These are phyloP conservation scores for Pachyramphus minor DNA, from an alignment of 2,113 vertebrate species.

Conservation along the genomic window DNA sequence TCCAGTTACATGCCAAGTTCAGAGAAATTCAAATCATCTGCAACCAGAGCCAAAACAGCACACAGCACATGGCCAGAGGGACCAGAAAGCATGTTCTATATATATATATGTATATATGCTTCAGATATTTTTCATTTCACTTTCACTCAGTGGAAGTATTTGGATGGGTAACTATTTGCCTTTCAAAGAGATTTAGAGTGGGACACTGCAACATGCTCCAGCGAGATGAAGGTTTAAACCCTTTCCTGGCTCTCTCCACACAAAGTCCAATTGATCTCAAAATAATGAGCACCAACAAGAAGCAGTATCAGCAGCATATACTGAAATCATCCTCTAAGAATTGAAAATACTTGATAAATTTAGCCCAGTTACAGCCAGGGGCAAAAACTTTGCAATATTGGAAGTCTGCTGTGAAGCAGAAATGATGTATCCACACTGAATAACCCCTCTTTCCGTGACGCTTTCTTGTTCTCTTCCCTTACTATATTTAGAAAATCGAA, in stretches of 20 bases:
- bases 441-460: neutral
- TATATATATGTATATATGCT: fast-evolving
- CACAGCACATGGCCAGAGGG: neutral
- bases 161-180: neutral
- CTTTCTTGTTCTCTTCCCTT: neutral
- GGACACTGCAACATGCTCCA: neutral
- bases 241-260: neutral
- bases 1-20: neutral
- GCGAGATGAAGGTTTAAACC: neutral
- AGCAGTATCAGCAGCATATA: neutral
- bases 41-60: neutral
- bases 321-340: neutral
- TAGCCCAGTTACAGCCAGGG: neutral
- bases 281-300: neutral
- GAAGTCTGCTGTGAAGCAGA: neutral
- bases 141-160: neutral
- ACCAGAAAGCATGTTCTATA: neutral
- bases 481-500: conserved; percentile 14
- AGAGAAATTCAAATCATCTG: neutral
- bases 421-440: neutral
- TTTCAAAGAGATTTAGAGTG: neutral
- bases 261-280: neutral
- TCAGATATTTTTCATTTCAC: neutral
- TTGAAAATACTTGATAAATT: neutral
- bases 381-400: neutral